These are phyloP conservation scores for Spongia lamella DNA, from an alignment of 37 sponge, comb jelly and placozoan species.

Conservation along the genomic window DNA sequence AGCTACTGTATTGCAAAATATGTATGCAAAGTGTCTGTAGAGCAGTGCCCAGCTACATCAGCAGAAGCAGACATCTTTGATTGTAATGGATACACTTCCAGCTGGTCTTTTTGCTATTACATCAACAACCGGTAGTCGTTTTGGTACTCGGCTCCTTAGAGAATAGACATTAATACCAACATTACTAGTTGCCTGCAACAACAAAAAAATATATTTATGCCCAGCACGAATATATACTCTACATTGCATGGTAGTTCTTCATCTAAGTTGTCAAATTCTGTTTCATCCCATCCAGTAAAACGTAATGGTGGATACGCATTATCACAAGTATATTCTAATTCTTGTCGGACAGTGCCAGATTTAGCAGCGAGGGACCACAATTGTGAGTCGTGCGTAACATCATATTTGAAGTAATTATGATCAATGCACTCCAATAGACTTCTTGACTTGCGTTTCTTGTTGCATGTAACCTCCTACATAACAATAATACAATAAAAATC, in stretches of 20 bases:
- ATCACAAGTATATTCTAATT: slow-evolving; percentile 4
- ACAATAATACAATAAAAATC: no score
- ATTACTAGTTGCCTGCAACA: background rate
- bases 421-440: background rate
- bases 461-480: slow-evolving; percentile 1
- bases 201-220: background rate
- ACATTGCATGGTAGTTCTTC: background rate
- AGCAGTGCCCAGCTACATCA: slow-evolving; percentile 5
- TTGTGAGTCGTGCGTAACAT: slow-evolving; percentile 17
- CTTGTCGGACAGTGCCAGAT: slow-evolving; percentile 29
- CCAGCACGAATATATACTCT: background rate
- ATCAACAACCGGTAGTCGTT: slow-evolving; percentile 41
- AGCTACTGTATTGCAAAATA: no score
- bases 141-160: slow-evolving; percentile 29
- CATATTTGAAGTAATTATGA: no score
- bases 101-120: background rate
- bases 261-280: slow-evolving; percentile 9
- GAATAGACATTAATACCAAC: slow-evolving; percentile 14
- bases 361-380: slow-evolving; percentile 13
- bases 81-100: slow-evolving; percentile 1
- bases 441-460: slow-evolving; percentile 1
- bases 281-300: slow-evolving; percentile 44
- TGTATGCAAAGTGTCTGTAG: no score
- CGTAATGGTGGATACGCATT: slow-evolving; percentile 8
- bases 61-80: slow-evolving; percentile 68